Evolutionary conservation across 2,888 invertebrate species (phyloP), one percentile per base, ranked within the genome.

Genomic region (Xestia xanthographa): DNA sequence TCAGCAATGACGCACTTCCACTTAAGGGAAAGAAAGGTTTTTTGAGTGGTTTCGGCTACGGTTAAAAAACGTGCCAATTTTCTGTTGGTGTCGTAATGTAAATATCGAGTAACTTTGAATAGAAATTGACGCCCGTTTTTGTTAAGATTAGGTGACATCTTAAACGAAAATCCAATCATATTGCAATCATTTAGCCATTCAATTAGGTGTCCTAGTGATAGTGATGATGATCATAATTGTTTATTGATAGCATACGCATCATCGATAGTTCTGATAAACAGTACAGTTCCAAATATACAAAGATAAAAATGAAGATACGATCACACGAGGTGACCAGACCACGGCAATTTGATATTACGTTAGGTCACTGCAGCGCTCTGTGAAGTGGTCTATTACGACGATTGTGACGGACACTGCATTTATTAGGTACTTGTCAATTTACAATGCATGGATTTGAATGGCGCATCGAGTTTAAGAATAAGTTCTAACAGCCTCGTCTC

Each of bases 361-460:
- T 65, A 65, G 75, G 82, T 81, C 75, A 80, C 45, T 56, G 63
- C 45, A 74, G 56, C 6, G 74, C 12, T 63, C 17, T 45, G 38
- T 73, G 41, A 56, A 80, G 63, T 81, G 34, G 34, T 22, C 62
- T 48, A 74, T 81, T 75, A 50, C 2, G 53, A 53, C 26, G 53
- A 58, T 65, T 82, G 76, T 34, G 48, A 56, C 41, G 65, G 48
- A 34, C 48, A 56, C n/a, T 43, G 75, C 41, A 48, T 75, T 58
- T 48, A 50, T 81, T 65, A 50, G 41, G 34, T 38, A 65, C 75
- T 50, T 4, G 17, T 34, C 63, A 41, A 80, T 43, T 29, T 29
- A 58, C 34, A 38, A 20, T 38, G 34, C 34, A 17, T 26, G 43
- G 11, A 43, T n/a, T 26, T 17, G 4, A 41, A 60, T 17, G n/a